These are phyloP conservation scores for Scolopax mira DNA, from an alignment of 2,113 vertebrate genomes.

Conservation along the genomic window DNA sequence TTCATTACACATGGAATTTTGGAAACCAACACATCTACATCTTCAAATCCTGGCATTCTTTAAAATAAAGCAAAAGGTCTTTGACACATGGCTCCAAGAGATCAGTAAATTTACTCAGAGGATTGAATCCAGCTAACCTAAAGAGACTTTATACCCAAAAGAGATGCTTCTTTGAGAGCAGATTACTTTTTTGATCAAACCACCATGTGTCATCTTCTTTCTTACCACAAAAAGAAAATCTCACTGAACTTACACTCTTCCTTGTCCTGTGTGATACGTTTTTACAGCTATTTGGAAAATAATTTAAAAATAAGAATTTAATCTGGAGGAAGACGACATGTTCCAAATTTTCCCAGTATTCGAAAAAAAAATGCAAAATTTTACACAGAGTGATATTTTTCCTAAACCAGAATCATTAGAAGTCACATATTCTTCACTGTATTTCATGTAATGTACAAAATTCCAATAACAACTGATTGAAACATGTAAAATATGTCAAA, in stretches of 20 bases:
- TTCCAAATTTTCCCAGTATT: not conserved
- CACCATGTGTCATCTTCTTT: not conserved
- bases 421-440: not conserved
- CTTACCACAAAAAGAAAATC: not conserved
- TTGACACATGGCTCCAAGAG: not conserved
- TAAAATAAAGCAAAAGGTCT: not conserved
- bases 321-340: not conserved
- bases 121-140: not conserved
- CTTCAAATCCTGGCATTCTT: not conserved
- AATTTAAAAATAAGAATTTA: not conserved
- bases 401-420: not conserved
- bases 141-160: not conserved
- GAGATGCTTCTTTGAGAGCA: not conserved
- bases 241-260: not conserved
- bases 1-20: not conserved
- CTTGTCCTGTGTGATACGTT: not conserved
- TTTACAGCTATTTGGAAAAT: not conserved
- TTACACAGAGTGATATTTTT: not conserved
- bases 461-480: not conserved
- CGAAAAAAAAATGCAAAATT: not conserved
- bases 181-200: not conserved
- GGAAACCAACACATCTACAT: not conserved
- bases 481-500: not conserved
- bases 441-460: not conserved
- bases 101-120: not conserved